A percentile compares a stretch with the other conserved stretches of the same genome.
phyloP scores from a whole-genome alignment of 1,140 invertebrate genomes.

The Lycorma delicatula region DNA sequence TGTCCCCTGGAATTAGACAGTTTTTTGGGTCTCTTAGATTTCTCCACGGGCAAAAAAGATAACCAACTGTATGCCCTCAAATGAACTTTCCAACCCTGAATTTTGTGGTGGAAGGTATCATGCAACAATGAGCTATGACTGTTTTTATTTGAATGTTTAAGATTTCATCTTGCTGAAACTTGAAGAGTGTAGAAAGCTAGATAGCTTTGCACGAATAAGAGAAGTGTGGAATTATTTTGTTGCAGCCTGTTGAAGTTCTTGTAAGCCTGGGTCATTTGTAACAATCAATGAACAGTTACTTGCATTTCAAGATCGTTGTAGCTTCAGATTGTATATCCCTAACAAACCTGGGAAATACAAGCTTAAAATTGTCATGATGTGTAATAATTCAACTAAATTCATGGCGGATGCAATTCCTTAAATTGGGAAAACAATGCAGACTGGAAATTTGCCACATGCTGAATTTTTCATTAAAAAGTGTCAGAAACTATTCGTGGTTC shows the following conservation, averaged over 20 bases:
- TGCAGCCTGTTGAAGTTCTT: constrained; percentile 5
- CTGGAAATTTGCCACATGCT: constrained; percentile 3
- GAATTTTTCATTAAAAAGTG: constrained; percentile 27
- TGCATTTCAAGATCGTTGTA: constrained; percentile 33
- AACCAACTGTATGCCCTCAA: constrained; percentile 25
- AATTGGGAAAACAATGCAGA: constrained; percentile 28
- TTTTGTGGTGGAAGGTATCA: constrained; percentile 22
- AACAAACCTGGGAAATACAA: constrained; percentile 30
- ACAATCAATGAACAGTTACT: constrained; percentile 37
- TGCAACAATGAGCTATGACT: constrained; percentile 27
- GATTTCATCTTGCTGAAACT: constrained; percentile 32
- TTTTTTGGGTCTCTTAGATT: constrained; percentile 21
- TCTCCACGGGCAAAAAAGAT: constrained; percentile 24
- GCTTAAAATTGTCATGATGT: constrained; percentile 36
- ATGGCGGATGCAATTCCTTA: constrained; percentile 34
- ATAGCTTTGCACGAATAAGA: constrained; percentile 34
- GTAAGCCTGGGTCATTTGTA: constrained; percentile 14
- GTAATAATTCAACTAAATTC: constrained; percentile 32
- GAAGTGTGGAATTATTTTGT: constrained; percentile 32
- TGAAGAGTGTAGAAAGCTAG: constrained; percentile 23
- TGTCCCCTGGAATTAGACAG: constrained; percentile 17
- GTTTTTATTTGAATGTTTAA: constrained; percentile 32
- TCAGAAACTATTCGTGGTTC: constrained; percentile 19
- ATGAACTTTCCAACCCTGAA: constrained; percentile 24
- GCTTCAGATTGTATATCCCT: constrained; percentile 38